Percentiles rank a stretch among this genome's conserved stretches.
phyloP scores from a whole-genome alignment of 2,888 invertebrate species.

The Cyaniris semiargus region DNA sequence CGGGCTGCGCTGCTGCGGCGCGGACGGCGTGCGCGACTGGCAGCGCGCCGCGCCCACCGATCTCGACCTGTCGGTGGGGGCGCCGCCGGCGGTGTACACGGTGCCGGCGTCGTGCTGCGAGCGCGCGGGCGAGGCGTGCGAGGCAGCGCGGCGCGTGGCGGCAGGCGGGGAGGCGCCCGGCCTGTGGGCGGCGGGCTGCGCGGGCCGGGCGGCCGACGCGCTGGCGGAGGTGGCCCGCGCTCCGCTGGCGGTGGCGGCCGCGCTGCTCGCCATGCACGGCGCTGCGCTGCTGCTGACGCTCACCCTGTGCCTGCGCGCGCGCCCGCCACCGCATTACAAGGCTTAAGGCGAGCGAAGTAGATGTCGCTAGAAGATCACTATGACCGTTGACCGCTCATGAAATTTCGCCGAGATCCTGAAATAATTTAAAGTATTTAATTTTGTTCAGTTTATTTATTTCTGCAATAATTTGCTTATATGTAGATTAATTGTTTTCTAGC shows the following conservation, averaged over 20 bases:
- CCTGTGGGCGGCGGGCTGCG: constrained; percentile 58
- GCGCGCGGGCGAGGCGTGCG: constrained; percentile 45
- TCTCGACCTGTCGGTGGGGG: constrained; percentile 65
- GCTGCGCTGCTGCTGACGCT: constrained; percentile 63
- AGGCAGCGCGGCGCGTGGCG: constrained; percentile 52
- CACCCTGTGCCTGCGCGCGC: constrained; percentile 63
- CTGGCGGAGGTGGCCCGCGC: constrained; percentile 51
- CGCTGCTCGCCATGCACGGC: constrained; percentile 62
- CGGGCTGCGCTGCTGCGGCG: constrained; percentile 93
- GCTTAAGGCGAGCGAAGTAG: constrained; percentile 47
- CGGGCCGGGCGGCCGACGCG: constrained; percentile 52
- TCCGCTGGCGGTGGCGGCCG: constrained; percentile 57
- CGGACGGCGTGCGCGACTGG: constrained; percentile 97
- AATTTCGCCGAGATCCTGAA: background rate
- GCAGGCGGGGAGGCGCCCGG: constrained; percentile 48
- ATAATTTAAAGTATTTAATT: background rate
- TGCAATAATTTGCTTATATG: background rate
- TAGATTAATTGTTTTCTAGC: background rate
- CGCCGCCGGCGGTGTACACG: constrained; percentile 57
- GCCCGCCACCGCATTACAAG: constrained; percentile 57
- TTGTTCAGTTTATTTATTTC: background rate
- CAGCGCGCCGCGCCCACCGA: constrained; percentile 53
- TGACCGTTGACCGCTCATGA: background rate
- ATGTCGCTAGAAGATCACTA: background rate
- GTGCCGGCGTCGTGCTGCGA: constrained; percentile 66